Percentiles rank a stretch among this genome's conserved stretches.
These are phyloP conservation scores for Thaleichthys pacificus DNA, from an alignment of 2,797 vertebrate genomes.

Conservation along the genomic window DNA sequence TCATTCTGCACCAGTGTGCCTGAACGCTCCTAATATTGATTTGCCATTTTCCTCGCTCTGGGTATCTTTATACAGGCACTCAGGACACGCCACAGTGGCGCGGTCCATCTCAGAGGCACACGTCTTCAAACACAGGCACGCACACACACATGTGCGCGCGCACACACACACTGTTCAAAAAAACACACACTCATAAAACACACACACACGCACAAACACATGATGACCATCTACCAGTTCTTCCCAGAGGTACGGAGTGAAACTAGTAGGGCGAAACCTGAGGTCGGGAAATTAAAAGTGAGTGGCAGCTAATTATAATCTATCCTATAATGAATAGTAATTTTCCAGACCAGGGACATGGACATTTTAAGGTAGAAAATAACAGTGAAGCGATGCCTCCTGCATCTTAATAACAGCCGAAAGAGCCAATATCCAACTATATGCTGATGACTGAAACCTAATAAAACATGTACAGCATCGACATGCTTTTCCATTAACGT, in stretches of 20 bases:
- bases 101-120: neutral
- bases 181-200: too few species aligned
- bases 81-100: neutral
- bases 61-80: slow-evolving; percentile 5
- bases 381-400: neutral
- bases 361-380: neutral
- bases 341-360: neutral
- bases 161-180: neutral
- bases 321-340: neutral
- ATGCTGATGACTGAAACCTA: neutral
- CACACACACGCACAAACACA: too few species aligned
- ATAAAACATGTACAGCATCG: neutral
- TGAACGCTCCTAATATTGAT: slow-evolving; percentile 35
- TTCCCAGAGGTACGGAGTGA: neutral
- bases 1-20: slow-evolving; percentile 15
- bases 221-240: neutral
- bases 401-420: neutral
- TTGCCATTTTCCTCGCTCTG: slow-evolving; percentile 27
- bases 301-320: neutral
- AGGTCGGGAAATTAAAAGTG: neutral
- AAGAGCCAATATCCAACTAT: neutral
- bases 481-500: neutral
- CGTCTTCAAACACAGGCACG: too few species aligned
- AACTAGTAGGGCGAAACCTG: neutral
- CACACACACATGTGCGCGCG: neutral